These are phyloP conservation scores for Otis tarda DNA, from an alignment of 2,113 vertebrate genomes.

Conservation along the genomic window DNA sequence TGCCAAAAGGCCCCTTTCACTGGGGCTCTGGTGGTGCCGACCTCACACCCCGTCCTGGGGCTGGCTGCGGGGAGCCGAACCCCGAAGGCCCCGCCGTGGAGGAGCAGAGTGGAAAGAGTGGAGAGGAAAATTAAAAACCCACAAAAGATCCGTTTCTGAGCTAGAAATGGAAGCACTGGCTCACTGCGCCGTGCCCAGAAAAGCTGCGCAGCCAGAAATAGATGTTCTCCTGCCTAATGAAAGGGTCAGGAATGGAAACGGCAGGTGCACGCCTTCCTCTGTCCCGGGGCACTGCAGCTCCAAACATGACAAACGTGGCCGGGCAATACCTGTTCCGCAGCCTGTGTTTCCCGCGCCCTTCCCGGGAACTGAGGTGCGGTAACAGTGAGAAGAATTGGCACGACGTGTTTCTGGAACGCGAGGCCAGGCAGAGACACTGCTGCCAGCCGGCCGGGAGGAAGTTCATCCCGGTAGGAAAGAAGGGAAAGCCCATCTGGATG, in stretches of 20 bases:
- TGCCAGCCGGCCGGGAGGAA: not conserved
- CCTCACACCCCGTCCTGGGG: not conserved
- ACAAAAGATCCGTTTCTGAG: not conserved
- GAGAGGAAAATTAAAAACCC: not conserved
- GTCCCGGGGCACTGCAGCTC: not conserved
- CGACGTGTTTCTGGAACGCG: rapidly evolving
- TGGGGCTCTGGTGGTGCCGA: not conserved
- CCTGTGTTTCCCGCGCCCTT: rapidly evolving
- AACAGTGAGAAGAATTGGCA: rapidly evolving
- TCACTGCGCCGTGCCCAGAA: not conserved
- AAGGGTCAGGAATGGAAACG: not conserved
- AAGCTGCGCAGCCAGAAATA: not conserved
- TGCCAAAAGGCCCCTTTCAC: not conserved
- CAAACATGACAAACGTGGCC: not conserved
- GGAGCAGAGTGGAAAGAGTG: not conserved
- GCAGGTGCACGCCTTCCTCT: not conserved
- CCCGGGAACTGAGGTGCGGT: not conserved
- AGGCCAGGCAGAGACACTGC: not conserved
- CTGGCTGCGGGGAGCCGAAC: not conserved
- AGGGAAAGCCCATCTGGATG: not conserved
- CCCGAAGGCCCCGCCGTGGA: not conserved
- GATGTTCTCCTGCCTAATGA: not conserved
- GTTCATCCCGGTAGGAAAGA: not conserved
- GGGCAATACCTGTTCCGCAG: not conserved
- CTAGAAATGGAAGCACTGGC: not conserved